Evolutionary conservation across 2,113 vertebrate species (phyloP).

Genomic region (Actenoides hombroni): DNA sequence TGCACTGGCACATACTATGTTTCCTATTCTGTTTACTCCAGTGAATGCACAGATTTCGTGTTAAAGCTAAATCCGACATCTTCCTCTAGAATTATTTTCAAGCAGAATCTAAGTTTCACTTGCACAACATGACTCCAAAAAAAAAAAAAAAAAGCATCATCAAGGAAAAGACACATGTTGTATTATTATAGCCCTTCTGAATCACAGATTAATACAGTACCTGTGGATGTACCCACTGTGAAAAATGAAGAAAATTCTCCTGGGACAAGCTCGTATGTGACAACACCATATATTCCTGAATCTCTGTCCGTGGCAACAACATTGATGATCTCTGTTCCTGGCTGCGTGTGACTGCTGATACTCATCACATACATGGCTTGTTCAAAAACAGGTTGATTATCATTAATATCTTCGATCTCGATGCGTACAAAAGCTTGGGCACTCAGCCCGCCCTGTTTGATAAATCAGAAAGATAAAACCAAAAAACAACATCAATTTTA

Average conservation of each 20-base stretch:
- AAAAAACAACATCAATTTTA: neutral
- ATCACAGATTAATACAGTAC: slow-evolving; percentile 56
- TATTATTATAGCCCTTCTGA: neutral
- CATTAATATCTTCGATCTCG: slow-evolving; percentile 89
- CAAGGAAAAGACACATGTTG: neutral
- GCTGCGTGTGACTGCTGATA: slow-evolving; percentile 82
- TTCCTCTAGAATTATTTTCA: neutral
- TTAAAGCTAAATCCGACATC: neutral
- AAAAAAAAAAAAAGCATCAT: neutral
- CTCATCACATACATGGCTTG: slow-evolving; percentile 80
- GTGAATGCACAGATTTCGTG: neutral
- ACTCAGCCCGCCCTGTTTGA: slow-evolving; percentile 86
- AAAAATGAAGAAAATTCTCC: slow-evolving; percentile 84
- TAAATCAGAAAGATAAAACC: slow-evolving; percentile 10
- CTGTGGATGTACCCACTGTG: slow-evolving; percentile 83
- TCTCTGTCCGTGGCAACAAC: slow-evolving; percentile 89
- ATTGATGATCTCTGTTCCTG: slow-evolving; percentile 84
- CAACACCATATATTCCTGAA: slow-evolving; percentile 77
- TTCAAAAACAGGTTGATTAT: slow-evolving; percentile 87
- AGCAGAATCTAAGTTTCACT: neutral
- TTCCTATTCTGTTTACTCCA: neutral
- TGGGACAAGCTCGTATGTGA: slow-evolving; percentile 81
- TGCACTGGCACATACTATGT: neutral
- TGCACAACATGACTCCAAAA: neutral
- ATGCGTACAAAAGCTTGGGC: slow-evolving; percentile 90